Conservation (phyloP, 2,888 invertebrate genomes). For the Apodemia hepburni region DNA sequence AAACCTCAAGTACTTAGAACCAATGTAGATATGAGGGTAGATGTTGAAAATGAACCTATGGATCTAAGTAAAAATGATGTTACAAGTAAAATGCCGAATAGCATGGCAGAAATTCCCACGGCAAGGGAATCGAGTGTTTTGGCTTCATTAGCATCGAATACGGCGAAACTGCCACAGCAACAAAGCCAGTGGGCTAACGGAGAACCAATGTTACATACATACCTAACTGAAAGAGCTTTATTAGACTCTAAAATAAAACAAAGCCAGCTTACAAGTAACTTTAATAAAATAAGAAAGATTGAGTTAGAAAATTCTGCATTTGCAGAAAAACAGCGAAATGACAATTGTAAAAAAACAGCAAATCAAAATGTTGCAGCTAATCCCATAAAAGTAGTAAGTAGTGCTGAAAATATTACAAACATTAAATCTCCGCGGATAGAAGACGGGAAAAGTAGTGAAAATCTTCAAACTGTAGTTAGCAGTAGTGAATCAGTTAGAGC, state of each 20-base stretch:
- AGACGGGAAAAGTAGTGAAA: slow-evolving; percentile 36
- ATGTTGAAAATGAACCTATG: slow-evolving; percentile 77
- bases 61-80: slow-evolving; percentile 69
- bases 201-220: slow-evolving; percentile 85
- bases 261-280: slow-evolving; percentile 72
- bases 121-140: slow-evolving; percentile 82
- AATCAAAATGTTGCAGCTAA: slow-evolving; percentile 26
- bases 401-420: slow-evolving; percentile 37
- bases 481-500: slow-evolving; percentile 45
- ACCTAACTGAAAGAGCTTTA: slow-evolving; percentile 86
- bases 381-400: slow-evolving; percentile 38
- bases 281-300: slow-evolving; percentile 58
- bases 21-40: slow-evolving; percentile 48
- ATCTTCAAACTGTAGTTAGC: slow-evolving; percentile 33
- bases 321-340: slow-evolving; percentile 41
- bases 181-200: slow-evolving; percentile 79
- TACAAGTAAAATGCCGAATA: slow-evolving; percentile 43
- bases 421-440: slow-evolving; percentile 39
- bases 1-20: slow-evolving; percentile 43
- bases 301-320: slow-evolving; percentile 53
- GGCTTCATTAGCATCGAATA: slow-evolving; percentile 82
- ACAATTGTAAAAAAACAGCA: slow-evolving; percentile 23
- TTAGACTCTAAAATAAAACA: slow-evolving; percentile 86
- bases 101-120: slow-evolving; percentile 78
- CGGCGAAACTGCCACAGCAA: slow-evolving; percentile 80